Evolutionary conservation across 1,140 invertebrate species (phyloP).

Genomic region (Hyles euphorbiae): DNA sequence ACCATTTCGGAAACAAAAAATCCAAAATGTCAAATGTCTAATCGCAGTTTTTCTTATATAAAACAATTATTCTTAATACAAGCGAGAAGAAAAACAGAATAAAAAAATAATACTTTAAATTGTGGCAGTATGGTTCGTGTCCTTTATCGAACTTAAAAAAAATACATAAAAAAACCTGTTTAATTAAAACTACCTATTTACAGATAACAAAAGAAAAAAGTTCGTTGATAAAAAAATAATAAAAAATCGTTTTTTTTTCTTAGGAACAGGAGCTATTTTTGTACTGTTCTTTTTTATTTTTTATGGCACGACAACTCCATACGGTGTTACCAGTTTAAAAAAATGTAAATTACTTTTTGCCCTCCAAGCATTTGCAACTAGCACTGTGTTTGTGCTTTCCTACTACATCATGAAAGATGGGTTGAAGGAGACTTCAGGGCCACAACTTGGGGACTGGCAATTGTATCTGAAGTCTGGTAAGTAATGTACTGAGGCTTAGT

Average conservation of each 20-base stretch:
- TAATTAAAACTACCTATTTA: constrained; percentile 57
- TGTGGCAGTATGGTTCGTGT: constrained; percentile 5
- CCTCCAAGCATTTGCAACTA: constrained; percentile 56
- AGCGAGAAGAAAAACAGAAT: constrained; percentile 14
- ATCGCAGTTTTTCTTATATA: constrained; percentile 33
- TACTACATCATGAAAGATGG: constrained; percentile 47
- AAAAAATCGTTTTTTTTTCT: constrained; percentile 11
- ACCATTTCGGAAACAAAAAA: constrained; percentile 41
- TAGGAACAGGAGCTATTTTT: constrained; percentile 40
- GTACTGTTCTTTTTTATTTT: constrained; percentile 22
- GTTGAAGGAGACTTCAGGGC: constrained; percentile 50
- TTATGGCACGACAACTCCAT: constrained; percentile 48
- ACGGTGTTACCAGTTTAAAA: constrained; percentile 22
- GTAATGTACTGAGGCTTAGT: constrained; percentile 48
- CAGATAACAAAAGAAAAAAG: constrained; percentile 27
- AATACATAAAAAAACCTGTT: constrained; percentile 15
- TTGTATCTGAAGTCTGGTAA: too few species aligned
- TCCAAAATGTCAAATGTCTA: constrained; percentile 64
- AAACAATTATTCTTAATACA: constrained; percentile 12
- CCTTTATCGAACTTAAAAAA: constrained; percentile 3
- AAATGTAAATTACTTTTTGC: constrained; percentile 37
- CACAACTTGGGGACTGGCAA: constrained; percentile 10
- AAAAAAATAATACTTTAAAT: constrained; percentile 16
- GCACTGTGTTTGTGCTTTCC: constrained; percentile 45
- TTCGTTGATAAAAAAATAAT: constrained; percentile 11